These are phyloP conservation scores for Azemiops feae DNA, from an alignment of 2,113 vertebrate genomes.

Conservation along the genomic window DNA sequence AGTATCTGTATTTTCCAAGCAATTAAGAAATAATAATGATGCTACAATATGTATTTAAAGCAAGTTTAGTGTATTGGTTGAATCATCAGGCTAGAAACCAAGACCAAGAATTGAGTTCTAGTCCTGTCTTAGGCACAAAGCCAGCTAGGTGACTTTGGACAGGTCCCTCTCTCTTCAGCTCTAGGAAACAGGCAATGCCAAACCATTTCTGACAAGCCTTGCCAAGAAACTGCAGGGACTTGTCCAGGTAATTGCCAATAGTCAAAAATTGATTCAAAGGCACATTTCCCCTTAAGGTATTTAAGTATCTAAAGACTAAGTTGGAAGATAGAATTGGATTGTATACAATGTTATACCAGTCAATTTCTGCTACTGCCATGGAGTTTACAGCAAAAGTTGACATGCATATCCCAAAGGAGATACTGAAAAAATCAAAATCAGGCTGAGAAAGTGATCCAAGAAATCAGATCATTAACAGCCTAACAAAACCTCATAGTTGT, in stretches of 20 bases:
- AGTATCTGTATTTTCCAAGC: not conserved
- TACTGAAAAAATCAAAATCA: constrained; percentile 18
- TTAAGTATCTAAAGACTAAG: not conserved
- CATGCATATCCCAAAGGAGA: constrained; percentile 31
- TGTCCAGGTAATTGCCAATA: not conserved
- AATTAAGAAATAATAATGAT: not conserved
- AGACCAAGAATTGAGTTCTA: not conserved
- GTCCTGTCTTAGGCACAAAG: not conserved
- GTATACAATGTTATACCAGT: not conserved
- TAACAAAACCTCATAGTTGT: not conserved
- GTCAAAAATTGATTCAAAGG: not conserved
- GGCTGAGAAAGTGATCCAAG: constrained; percentile 19
- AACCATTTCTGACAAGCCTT: not conserved
- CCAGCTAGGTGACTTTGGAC: not conserved
- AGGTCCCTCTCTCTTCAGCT: not conserved
- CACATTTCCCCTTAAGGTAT: not conserved
- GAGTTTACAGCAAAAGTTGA: constrained; percentile 20
- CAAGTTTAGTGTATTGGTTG: not conserved
- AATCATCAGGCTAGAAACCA: not conserved
- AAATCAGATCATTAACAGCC: constrained; percentile 8
- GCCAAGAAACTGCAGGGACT: not conserved
- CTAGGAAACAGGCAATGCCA: not conserved
- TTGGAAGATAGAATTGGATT: not conserved
- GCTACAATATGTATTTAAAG: not conserved
- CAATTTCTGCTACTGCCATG: not conserved